Conservation (phyloP, 1,140 invertebrate species). For the Penaeus chinensis region DNA sequence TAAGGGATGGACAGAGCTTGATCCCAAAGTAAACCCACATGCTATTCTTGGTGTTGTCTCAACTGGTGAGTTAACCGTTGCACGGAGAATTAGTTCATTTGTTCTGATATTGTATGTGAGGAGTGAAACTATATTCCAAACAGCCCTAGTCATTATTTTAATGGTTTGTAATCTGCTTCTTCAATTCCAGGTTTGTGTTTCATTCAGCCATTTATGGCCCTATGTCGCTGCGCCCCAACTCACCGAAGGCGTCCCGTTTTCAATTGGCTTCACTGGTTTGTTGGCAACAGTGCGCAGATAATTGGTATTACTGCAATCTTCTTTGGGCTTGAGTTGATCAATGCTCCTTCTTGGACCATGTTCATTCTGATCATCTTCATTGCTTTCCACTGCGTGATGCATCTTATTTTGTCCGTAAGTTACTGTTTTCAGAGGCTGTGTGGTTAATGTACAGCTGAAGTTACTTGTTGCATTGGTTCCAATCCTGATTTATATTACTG, state of each 20-base stretch:
- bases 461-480: background rate
- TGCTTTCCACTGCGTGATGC: conserved; percentile 87
- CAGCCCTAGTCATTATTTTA: too few relatives aligned
- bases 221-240: conserved; percentile 86
- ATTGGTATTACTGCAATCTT: conserved; percentile 92
- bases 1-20: conserved; percentile 76
- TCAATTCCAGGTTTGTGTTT: conserved; percentile 82
- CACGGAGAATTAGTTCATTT: conserved; percentile 65
- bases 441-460: background rate
- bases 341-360: conserved; percentile 87
- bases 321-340: conserved; percentile 85
- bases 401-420: conserved; percentile 90
- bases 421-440: conserved; percentile 26
- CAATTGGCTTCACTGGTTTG: conserved; percentile 95
- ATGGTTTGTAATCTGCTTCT: background rate
- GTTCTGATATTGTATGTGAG: too few relatives aligned
- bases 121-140: too few relatives aligned
- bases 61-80: conserved; percentile 65
- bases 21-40: conserved; percentile 79
- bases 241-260: conserved; percentile 84
- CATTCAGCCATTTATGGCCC: conserved; percentile 86
- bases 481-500: background rate
- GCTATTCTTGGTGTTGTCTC: conserved; percentile 78
- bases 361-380: conserved; percentile 91
- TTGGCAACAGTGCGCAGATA: conserved; percentile 92